phyloP scores from a whole-genome alignment of 2,113 vertebrate genomes.

The Atlantisia rogersi region DNA sequence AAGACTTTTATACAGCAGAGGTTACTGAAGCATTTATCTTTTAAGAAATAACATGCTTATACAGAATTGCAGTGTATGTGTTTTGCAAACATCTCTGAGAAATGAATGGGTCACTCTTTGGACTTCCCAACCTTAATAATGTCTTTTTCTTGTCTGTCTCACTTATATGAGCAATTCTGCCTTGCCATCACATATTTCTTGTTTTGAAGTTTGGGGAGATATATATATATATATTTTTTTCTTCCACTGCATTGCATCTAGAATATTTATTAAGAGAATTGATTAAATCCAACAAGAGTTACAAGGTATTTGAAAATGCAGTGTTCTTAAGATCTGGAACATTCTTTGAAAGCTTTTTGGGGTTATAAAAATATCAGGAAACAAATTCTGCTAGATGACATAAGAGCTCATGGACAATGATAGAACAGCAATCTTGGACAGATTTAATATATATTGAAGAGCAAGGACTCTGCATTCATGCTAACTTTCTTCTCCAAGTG shows the following conservation, averaged over 20 bases:
- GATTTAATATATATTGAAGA: constrained; percentile 27
- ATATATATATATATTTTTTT: not conserved
- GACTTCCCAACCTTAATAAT: constrained; percentile 1
- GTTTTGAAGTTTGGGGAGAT: not conserved
- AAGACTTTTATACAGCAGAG: not conserved
- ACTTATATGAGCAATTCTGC: not conserved
- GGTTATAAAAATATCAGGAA: not conserved
- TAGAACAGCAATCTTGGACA: constrained; percentile 1
- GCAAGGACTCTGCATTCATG: not conserved
- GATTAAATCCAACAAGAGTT: not conserved
- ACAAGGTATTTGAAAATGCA: not conserved
- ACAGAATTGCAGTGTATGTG: not conserved
- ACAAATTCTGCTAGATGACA: not conserved
- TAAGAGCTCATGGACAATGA: not conserved
- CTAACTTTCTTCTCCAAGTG: no score
- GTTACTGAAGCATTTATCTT: not conserved
- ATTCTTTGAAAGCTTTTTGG: not conserved
- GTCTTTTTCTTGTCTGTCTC: not conserved
- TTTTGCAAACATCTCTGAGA: constrained; percentile 16
- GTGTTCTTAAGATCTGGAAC: not conserved
- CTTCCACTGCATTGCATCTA: not conserved
- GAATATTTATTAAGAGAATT: not conserved
- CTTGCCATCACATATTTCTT: not conserved
- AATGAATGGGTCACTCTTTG: not conserved
- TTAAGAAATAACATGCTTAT: not conserved